Base-by-base conservation (phyloP, 1,140 invertebrate genomes). In the Drosophila micromelanica region DNA sequence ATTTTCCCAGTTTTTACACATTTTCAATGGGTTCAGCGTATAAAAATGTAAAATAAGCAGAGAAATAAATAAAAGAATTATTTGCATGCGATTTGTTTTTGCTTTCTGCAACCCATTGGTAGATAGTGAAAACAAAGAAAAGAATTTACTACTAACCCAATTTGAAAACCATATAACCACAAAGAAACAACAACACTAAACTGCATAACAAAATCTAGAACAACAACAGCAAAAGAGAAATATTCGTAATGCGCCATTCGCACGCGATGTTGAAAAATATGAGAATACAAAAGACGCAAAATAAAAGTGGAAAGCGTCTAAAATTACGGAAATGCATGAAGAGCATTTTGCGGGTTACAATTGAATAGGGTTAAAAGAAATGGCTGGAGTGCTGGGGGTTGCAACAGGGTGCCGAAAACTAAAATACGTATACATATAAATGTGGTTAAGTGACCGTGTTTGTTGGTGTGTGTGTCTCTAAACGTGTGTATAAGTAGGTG, bases 71-170 rank as follows among this genome's bases (percentile, higher is more conserved):
- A 37, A 38, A 54, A 54, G 32, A 46, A 35, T 27, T 27, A n/a
- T 45, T 54, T 37, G 32, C 45, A 55, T 32, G 32, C 43, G 13
- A 52, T 57, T 64, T 65, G 55, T 62, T 62, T 43, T 49, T 62
- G 42, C 49, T 61, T 51, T 46, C 43, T 45, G 57, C 49, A 11
- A 35, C 38, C 38, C 46, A 61, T 52, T 37, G 7, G 32, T 12
- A 17, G 75, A 37, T 65, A 70, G 75, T 46, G 57, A 68, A 82
- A 82, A 84, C 76, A 82, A 79, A 82, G 78, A 84, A 76, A 45
- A 73, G 76, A 79, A 79, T 64, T 82, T 72, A 84, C 80, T 82
- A 79, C 80, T 82, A 82, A 82, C 80, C 80, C 80, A 82, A 82
- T 84, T 82, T 76, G 64, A 85, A 61, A 74, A 61, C 64, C 52